Evolutionary conservation across 2,113 vertebrate genomes (phyloP).

Genomic region (Panthera leo): DNA sequence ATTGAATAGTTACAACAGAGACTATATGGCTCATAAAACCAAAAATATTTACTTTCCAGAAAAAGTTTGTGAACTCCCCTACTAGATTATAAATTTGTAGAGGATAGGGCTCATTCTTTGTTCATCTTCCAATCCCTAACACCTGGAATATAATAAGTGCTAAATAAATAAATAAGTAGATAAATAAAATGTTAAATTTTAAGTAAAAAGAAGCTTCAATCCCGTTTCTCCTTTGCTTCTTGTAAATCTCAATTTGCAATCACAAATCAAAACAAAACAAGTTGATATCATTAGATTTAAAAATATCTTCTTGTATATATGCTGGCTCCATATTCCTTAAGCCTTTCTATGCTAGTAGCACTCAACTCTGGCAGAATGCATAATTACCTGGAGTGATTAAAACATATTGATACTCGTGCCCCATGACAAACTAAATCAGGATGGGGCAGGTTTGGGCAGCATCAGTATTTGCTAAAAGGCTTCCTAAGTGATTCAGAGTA

Average conservation of each 20-base stretch:
- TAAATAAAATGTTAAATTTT: slow-evolving; percentile 9
- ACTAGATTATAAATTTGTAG: not conserved
- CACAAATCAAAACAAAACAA: slow-evolving; percentile 12
- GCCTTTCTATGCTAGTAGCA: not conserved
- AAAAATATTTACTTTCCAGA: not conserved
- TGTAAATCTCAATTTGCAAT: not conserved
- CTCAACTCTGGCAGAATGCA: not conserved
- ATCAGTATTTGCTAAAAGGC: not conserved
- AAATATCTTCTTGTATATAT: not conserved
- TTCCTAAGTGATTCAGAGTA: not conserved
- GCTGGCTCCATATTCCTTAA: not conserved
- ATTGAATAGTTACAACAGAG: not conserved
- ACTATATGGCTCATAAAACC: not conserved
- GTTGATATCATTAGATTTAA: not conserved
- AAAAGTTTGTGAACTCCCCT: not conserved
- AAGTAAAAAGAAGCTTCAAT: slow-evolving; percentile 8
- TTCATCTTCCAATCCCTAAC: not conserved
- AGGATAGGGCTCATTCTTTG: not conserved
- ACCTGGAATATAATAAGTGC: not conserved
- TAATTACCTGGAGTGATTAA: not conserved
- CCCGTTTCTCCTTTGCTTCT: not conserved
- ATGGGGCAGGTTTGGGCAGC: not conserved
- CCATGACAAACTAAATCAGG: not conserved
- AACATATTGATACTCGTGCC: not conserved
- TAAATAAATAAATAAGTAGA: not conserved